These are phyloP conservation scores for Diuraphis noxia DNA, from an alignment of 1,140 invertebrate species.

Conservation along the genomic window DNA sequence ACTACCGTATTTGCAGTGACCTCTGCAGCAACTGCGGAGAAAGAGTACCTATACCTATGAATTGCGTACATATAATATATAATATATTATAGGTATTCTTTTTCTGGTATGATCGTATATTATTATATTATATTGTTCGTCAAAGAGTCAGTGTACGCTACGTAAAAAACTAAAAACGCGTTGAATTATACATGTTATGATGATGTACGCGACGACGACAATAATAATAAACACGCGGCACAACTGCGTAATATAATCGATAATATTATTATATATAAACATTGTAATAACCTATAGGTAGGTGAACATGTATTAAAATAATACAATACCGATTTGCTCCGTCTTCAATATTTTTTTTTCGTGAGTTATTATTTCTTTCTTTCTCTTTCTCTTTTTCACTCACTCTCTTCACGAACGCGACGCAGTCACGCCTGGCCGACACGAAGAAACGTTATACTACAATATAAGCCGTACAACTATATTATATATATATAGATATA, in stretches of 20 bases:
- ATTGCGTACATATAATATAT: neutral
- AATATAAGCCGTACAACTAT: neutral
- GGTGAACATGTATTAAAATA: neutral
- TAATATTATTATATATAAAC: neutral
- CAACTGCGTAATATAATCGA: neutral
- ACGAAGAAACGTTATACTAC: neutral
- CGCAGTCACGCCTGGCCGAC: slow-evolving; percentile 23
- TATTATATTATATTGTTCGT: neutral
- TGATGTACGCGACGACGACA: neutral
- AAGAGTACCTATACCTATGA: neutral
- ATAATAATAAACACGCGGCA: neutral
- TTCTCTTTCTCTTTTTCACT: neutral
- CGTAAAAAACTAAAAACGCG: neutral
- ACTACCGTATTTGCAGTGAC: neutral
- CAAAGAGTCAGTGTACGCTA: neutral
- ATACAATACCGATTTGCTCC: neutral
- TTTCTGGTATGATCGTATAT: neutral
- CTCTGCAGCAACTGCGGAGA: neutral
- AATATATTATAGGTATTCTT: neutral
- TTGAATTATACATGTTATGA: neutral
- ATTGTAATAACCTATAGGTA: no score
- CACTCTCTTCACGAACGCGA: neutral
- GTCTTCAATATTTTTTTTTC: neutral
- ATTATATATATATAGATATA: neutral
- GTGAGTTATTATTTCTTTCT: neutral